phyloP scores from a whole-genome alignment of 2,797 vertebrate species.

The Salarias fasciatus region DNA sequence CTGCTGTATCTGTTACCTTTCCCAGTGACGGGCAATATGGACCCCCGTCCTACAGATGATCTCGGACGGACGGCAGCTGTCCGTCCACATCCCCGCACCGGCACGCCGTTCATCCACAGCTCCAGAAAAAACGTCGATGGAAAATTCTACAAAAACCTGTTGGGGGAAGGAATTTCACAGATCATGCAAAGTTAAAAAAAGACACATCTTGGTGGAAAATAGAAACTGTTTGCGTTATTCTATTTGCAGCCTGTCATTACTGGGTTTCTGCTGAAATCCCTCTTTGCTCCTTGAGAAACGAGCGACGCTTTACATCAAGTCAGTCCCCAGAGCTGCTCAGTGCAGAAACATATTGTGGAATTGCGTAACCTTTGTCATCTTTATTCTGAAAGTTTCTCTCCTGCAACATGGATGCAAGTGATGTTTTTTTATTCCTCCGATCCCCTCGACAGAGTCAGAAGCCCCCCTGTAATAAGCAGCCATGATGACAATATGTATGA shows the following conservation, averaged over 20 bases:
- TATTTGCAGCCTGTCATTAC: constrained; percentile 59
- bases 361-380: constrained; percentile 51
- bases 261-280: constrained; percentile 21
- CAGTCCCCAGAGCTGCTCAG: constrained; percentile 43
- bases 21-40: constrained; percentile 90
- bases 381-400: constrained; percentile 37
- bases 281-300: constrained; percentile 34
- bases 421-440: constrained; percentile 28
- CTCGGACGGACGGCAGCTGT: constrained; percentile 89
- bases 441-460: constrained; percentile 35
- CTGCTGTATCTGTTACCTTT: constrained; percentile 92
- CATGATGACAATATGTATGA: constrained; percentile 54
- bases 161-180: constrained; percentile 1
- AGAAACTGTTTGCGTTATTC: constrained; percentile 15
- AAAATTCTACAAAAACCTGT: constrained; percentile 25
- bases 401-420: constrained; percentile 24
- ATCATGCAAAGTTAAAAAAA: constrained; percentile 5
- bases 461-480: constrained; percentile 48
- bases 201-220: constrained; percentile 14
- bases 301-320: constrained; percentile 54
- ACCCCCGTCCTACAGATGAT: constrained; percentile 84
- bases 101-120: constrained; percentile 14
- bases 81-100: constrained; percentile 78
- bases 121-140: constrained; percentile 16
- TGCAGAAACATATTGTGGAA: constrained; percentile 40